Base-by-base conservation (phyloP, 2,888 invertebrate species). In the Pinctada fucata region DNA sequence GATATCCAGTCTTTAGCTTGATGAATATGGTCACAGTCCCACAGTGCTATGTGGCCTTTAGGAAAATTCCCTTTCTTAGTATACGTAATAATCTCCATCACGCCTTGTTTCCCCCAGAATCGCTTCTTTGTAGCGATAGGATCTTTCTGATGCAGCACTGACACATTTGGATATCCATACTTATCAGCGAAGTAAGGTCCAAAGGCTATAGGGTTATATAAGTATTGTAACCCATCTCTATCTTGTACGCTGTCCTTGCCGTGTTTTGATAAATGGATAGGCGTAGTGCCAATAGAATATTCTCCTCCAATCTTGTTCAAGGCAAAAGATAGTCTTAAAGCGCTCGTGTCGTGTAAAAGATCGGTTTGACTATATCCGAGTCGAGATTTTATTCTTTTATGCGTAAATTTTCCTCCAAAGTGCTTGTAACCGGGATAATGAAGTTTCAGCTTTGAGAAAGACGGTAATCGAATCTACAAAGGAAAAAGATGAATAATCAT, bases 21-120 rank as follows among this genome's bases (percentile, higher is more conserved):
- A 79, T 89, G 85, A 81, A 91, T 89, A 68, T 88, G 88, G 80
- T 89, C 87, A 79, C 91, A 91, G 80, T 91, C 90, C 91, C 91
- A 91, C 71, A 91, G 85, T 75, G 86, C 91, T 76, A 91, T 87
- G 82, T 91, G 91, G 31, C 91, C 91, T 73, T 87, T 89, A 6
- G 91, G 89, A 81, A 83, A 79, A 75, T 90, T 89, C 77, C 88
- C 87, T 5, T 83, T 80, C 69, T 88, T 87, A 8, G 89, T 88
- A 84, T 90, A 91, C 13, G 91, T 91, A 49, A 91, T 90, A 3
- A 91, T 88, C 51, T 90, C 83, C 78, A 91, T 87, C 5, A 91
- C 88, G 3, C 91, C 91, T 75, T 90, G 91, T 75, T 89, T 90
- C 65, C 89, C 88, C 81, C 83, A 85, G 76, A 91, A 90, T 73